Base-by-base conservation (phyloP, 2,888 invertebrate species). In the Tridacna crocea region DNA sequence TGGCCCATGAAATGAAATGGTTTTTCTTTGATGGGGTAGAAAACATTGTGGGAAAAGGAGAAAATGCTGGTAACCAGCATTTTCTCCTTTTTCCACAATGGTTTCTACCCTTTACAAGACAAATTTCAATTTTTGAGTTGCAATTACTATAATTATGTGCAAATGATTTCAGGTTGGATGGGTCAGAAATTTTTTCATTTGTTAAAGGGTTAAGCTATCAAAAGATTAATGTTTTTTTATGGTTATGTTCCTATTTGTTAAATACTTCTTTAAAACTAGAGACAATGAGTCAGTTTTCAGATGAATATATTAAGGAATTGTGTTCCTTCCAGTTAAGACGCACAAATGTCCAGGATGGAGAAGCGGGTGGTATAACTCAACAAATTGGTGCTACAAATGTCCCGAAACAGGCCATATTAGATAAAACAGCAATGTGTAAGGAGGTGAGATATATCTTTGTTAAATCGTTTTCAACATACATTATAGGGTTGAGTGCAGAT, bases 301-400 rank as follows among this genome's bases (percentile, higher is more conserved):
- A 36, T 36, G 8, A 36, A 36, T 36, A 4, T 36, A 19, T 58
- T 58, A 58, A 58, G 4, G n/a, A 58, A 10, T 19, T 2, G 1
- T 63, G 17, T 58, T n/a, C 74, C 10, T 89, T 89, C 26, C 88
- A 95, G 95, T 93, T 96, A 80, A 93, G 95, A 19, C 92, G 94
- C 26, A 95, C 95, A 1, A 94, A 95, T 87, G 95, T 95, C 0
- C 95, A 95, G 88, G 95, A 95, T 79, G 95, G 94, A 0, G 99
- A 99, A 95, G 99, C 99, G 1, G 99, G 99, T 66, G 99, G 99
- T 87, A 99, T 99, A 86, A 99, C 99, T 0, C 99, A 99, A 94
- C 99, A 99, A 95, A 99, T 99, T 90, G 99, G 99, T 85, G 99
- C 99, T 24, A 99, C 99, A 11, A 99, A 99, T 95, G 99, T 99